Base-by-base conservation (phyloP, 2,888 invertebrate species). In the Cataglyphis livida region DNA sequence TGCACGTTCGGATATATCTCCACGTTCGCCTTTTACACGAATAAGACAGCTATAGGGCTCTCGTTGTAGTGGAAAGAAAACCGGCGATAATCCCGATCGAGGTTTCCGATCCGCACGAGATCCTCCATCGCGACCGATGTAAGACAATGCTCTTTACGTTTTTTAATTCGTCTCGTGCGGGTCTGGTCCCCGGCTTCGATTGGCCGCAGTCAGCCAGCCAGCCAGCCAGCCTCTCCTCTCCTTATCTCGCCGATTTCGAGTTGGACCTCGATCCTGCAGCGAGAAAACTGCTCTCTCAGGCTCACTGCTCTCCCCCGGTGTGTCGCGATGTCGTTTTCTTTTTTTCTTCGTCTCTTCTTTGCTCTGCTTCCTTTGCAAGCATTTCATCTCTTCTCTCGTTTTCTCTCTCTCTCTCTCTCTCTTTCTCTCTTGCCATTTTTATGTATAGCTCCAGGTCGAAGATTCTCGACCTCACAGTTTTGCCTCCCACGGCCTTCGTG, bases 131-230 rank as follows among this genome's bases (percentile, higher is more conserved):
- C 59, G 15, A 62, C 2, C 38, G 71, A 48, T 65, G 62, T 83
- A 78, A 48, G 84, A 81, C 83, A 76, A 61, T 86, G 62, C 59
- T 81, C 78, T 75, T 75, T 70, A 78, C 59, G 71, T 82, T 85
- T 84, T 73, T 85, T 85, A 78, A 85, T 82, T 73, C 79, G 54
- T 44, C 79, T 82, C 41, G 35, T 38, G 48, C 7, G 21, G 28
- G n/a, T 76, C 57, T 66, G 48, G 48, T 18, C 48, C 48, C 48
- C 4, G 44, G 44, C 18, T 21, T 35, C 4, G 28, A 28, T 4
- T 28, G 9, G 65, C 54, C 32, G 41, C 21, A 21, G 28, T 3
- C 81, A 57, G 54, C 38, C 68, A 71, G 54, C 38, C 68, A 71
- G 28, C 1, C 81, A 57, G 54, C 38, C 68, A 71, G 28, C 18